These are phyloP conservation scores for Tetanocera ferruginea DNA, from an alignment of 2,888 invertebrate genomes.

Conservation along the genomic window DNA sequence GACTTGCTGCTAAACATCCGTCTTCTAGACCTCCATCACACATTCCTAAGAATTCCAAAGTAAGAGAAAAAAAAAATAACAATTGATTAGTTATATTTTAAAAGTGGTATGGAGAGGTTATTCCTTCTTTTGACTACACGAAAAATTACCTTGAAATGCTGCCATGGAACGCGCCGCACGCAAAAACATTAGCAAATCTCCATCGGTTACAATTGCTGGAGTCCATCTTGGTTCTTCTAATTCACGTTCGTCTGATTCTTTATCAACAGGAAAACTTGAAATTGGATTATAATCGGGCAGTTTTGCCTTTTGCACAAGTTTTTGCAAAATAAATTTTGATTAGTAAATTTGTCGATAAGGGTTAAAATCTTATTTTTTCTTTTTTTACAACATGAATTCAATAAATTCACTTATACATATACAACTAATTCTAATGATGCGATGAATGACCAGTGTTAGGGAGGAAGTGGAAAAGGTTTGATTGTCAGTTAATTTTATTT, in stretches of 20 bases:
- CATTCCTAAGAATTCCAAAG: conserved; percentile 77
- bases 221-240: conserved; percentile 93
- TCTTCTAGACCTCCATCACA: conserved; percentile 98
- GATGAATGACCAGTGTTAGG: conserved; percentile 46
- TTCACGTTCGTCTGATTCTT: conserved; percentile 71
- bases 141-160: conserved; percentile 82
- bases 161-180: conserved; percentile 98
- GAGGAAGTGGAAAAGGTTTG: conserved; percentile 32
- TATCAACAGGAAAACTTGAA: conserved; percentile 71
- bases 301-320: conserved; percentile 65
- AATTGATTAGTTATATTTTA: too few relatives aligned
- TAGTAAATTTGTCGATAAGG: conserved; percentile 38
- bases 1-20: conserved; percentile 95
- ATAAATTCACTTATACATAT: conserved; percentile 4
- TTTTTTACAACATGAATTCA: conserved; percentile 24
- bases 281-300: conserved; percentile 72
- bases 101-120: neutral
- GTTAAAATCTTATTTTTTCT: conserved; percentile 35
- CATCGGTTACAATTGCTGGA: conserved; percentile 92
- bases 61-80: neutral
- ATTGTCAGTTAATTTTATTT: conserved; percentile 18
- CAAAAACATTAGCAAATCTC: conserved; percentile 97
- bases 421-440: conserved; percentile 40
- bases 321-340: conserved; percentile 39
- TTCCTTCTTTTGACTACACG: conserved; percentile 47